A percentile compares a stretch with the other conserved stretches of the same genome.
Evolutionary conservation across 2,113 vertebrate species (phyloP).

Genomic region (Ailurus styani): DNA sequence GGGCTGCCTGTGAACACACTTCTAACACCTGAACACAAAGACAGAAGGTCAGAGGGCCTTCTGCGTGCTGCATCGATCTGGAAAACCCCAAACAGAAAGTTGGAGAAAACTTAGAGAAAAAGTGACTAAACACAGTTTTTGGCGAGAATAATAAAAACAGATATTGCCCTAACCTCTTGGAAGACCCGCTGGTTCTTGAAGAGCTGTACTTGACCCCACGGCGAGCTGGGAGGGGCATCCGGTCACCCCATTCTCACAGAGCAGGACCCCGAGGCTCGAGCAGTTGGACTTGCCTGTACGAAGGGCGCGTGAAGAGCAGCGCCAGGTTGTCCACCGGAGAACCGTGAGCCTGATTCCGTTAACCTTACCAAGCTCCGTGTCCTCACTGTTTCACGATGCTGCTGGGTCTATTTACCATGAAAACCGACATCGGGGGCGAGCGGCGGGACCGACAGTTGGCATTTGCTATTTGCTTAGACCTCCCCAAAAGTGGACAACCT

Average conservation of each 20-base stretch:
- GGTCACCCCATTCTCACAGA: neutral
- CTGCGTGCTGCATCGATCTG: neutral
- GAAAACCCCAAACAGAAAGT: neutral
- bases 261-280: neutral
- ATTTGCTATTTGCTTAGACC: neutral
- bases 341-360: neutral
- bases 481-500: rapidly evolving
- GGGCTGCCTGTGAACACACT: neutral
- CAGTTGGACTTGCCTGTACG: rapidly evolving
- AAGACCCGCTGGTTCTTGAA: neutral
- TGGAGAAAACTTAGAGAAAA: neutral
- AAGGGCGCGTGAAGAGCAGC: rapidly evolving
- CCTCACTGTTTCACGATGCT: too few relatives aligned
- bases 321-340: rapidly evolving
- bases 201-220: neutral
- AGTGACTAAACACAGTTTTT: neutral
- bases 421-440: rapidly evolving
- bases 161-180: neutral
- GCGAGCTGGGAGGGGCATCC: rapidly evolving
- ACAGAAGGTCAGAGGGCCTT: neutral
- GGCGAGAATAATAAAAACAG: neutral
- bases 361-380: neutral
- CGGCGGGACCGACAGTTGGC: rapidly evolving
- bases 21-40: neutral
- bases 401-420: neutral